These are phyloP conservation scores for Chalcis sispes DNA, from an alignment of 2,888 invertebrate genomes.

Conservation along the genomic window DNA sequence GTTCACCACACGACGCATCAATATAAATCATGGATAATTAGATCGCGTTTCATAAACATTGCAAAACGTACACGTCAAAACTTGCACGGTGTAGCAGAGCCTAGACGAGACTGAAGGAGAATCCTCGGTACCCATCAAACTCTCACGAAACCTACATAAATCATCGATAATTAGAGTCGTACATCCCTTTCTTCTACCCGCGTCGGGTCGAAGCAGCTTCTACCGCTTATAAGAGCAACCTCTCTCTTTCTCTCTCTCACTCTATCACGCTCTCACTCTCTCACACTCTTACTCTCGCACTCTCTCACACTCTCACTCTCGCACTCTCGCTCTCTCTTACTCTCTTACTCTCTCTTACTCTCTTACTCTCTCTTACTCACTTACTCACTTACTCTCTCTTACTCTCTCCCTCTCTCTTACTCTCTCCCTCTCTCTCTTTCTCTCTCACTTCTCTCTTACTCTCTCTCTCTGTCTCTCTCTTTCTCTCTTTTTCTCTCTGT, in stretches of 20 bases:
- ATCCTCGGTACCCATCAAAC: constrained; percentile 27
- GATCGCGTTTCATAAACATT: constrained; percentile 29
- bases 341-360: no score
- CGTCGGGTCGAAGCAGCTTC: not conserved
- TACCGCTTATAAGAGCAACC: no score
- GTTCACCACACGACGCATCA: not conserved
- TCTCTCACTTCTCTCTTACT: not conserved
- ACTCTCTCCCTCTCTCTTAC: no score
- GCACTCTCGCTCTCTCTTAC: no score
- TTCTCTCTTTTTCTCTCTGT: not conserved
- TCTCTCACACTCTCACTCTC: no score
- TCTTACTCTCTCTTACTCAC: not conserved
- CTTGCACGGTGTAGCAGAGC: not conserved
- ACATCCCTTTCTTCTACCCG: not conserved
- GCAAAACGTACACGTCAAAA: not conserved
- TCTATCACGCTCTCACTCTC: no score
- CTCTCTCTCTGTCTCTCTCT: not conserved
- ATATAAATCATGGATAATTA: constrained; percentile 44
- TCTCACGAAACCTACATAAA: constrained; percentile 34
- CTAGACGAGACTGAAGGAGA: no score
- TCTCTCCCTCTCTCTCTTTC: no score
- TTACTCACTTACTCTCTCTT: no score
- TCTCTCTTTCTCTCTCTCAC: no score
- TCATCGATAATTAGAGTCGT: constrained; percentile 46
- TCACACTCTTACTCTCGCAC: no score